These are phyloP conservation scores for Leptonema lineaticorne DNA, from an alignment of 1,140 invertebrate genomes.

Conservation along the genomic window DNA sequence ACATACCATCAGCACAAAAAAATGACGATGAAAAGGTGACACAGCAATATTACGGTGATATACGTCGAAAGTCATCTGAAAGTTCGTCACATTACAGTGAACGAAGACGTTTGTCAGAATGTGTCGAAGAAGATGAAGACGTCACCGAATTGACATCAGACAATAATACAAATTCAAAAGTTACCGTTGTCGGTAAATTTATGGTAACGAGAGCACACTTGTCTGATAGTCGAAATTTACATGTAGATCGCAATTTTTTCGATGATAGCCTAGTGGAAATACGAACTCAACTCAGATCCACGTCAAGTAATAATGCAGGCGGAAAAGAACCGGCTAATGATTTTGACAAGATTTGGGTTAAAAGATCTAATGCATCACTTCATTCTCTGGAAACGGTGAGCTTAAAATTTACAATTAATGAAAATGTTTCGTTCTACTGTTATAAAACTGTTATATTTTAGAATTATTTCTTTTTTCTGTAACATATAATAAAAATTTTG, in stretches of 20 bases:
- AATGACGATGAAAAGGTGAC: constrained; percentile 1
- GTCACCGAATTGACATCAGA: constrained; percentile 59
- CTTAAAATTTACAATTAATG: background rate
- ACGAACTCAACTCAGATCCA: constrained; percentile 62
- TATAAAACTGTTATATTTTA: no score
- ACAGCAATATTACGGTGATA: background rate
- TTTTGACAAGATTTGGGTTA: constrained; percentile 71
- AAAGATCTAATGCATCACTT: constrained; percentile 48
- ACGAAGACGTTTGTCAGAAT: constrained; percentile 73
- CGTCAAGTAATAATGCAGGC: constrained; percentile 50
- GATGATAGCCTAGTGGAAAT: constrained; percentile 80
- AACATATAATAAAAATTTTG: no score
- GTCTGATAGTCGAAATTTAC: constrained; percentile 61
- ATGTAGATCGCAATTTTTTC: constrained; percentile 77
- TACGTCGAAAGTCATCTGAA: constrained; percentile 41
- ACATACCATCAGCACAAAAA: background rate
- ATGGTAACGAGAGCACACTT: constrained; percentile 32
- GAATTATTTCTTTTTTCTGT: no score
- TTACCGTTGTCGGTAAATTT: constrained; percentile 32
- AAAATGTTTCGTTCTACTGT: no score
- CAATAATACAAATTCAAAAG: constrained; percentile 5
- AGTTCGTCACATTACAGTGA: constrained; percentile 62
- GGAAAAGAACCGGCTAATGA: constrained; percentile 56
- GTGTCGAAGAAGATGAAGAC: constrained; percentile 78
- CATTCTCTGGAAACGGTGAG: constrained; percentile 31